phyloP scores from a whole-genome alignment of 2,888 invertebrate genomes.

The Orgyia antiqua region DNA sequence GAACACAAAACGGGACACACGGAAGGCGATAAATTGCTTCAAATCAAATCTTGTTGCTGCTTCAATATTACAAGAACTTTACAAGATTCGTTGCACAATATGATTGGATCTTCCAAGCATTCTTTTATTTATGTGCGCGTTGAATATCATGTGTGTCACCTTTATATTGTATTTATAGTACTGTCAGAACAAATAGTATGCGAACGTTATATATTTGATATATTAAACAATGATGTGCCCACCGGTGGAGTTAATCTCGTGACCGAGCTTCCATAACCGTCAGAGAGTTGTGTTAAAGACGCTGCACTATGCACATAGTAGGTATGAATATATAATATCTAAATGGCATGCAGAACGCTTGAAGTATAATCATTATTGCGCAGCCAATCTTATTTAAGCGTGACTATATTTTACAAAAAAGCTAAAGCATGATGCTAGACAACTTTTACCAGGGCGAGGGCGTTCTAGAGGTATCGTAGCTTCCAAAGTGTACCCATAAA shows the following conservation, averaged over 20 bases:
- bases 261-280: constrained; percentile 66
- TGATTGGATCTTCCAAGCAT: constrained; percentile 76
- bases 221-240: constrained; percentile 46
- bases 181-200: constrained; percentile 28
- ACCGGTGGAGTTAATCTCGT: constrained; percentile 50
- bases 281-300: constrained; percentile 69
- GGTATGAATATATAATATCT: constrained; percentile 77
- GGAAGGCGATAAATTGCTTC: constrained; percentile 64
- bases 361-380: constrained; percentile 79
- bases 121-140: constrained; percentile 66
- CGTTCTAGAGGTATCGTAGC: constrained; percentile 73
- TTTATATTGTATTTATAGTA: constrained; percentile 61
- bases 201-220: constrained; percentile 30
- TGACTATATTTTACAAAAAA: constrained; percentile 79
- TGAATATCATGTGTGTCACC: constrained; percentile 65
- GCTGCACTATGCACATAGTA: constrained; percentile 75
- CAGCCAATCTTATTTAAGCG: constrained; percentile 78
- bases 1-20: constrained; percentile 69
- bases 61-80: constrained; percentile 77
- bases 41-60: constrained; percentile 72
- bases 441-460: constrained; percentile 77
- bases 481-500: constrained; percentile 75
- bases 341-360: constrained; percentile 79
- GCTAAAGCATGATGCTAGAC: constrained; percentile 78
- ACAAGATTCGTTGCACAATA: constrained; percentile 79